Percentiles rank a stretch among this genome's conserved stretches.
phyloP scores from a whole-genome alignment of 2,888 invertebrate genomes.

The Plebejus argus region DNA sequence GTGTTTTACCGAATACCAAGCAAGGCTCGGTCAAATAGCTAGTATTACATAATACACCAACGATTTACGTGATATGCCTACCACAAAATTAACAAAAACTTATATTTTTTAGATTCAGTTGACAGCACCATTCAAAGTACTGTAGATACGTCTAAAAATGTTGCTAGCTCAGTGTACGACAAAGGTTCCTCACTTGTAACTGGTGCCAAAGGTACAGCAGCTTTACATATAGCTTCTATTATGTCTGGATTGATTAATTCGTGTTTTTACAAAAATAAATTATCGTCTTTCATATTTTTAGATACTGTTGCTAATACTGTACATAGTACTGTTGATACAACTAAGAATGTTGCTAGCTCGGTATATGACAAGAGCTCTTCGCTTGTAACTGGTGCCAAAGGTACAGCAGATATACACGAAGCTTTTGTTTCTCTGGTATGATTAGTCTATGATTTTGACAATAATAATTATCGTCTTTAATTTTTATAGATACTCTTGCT shows the following conservation, averaged over 20 bases:
- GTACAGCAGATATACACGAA: slow-evolving; percentile 36
- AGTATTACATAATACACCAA: neutral
- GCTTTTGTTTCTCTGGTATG: neutral
- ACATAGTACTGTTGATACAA: slow-evolving; percentile 52
- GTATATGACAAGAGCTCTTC: slow-evolving; percentile 55
- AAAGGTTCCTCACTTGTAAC: slow-evolving; percentile 53
- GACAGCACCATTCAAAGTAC: slow-evolving; percentile 46
- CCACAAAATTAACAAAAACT: neutral
- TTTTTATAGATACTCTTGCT: slow-evolving; percentile 52
- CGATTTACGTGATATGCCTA: neutral
- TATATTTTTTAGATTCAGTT: slow-evolving; percentile 51
- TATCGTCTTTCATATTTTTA: slow-evolving; percentile 43
- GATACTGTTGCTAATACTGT: slow-evolving; percentile 56
- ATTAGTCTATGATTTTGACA: neutral
- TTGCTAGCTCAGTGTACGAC: slow-evolving; percentile 49
- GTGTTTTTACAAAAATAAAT: too few relatives aligned
- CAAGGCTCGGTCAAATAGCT: too few relatives aligned
- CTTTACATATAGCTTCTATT: neutral
- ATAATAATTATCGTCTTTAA: neutral
- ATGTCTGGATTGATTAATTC: slow-evolving; percentile 30
- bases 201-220: slow-evolving; percentile 45
- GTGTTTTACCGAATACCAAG: too few relatives aligned
- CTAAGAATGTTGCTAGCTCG: slow-evolving; percentile 54
- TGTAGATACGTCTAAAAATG: slow-evolving; percentile 50
- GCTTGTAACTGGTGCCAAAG: slow-evolving; percentile 51